Conservation (phyloP, 2,888 invertebrate genomes). For the Branchellion lobata region DNA sequence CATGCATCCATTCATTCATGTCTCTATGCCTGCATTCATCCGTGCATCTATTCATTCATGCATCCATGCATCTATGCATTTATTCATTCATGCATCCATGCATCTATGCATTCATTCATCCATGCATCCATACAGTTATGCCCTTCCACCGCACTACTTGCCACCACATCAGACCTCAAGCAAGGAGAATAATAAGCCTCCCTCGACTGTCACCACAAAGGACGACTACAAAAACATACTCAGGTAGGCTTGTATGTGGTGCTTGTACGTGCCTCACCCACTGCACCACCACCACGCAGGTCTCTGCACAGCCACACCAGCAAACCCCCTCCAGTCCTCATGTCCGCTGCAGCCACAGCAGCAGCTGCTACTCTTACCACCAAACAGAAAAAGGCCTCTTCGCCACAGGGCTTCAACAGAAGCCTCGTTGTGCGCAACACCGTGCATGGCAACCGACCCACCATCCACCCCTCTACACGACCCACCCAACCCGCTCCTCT, state of each 20-base stretch:
- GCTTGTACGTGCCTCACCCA: no score
- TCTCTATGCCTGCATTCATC: no score
- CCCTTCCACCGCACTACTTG: no score
- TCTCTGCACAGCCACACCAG: slow-evolving; percentile 1
- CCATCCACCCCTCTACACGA: slow-evolving; percentile 66
- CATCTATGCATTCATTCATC: no score
- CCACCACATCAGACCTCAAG: no score
- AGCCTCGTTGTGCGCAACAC: slow-evolving; percentile 93
- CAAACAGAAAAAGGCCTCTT: slow-evolving; percentile 9
- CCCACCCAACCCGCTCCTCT: slow-evolving; percentile 1
- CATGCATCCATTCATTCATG: no score
- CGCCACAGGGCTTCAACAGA: slow-evolving; percentile 73
- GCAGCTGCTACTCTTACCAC: background rate
- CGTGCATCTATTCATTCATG: no score
- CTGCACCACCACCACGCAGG: no score
- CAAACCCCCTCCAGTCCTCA: background rate
- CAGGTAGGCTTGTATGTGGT: background rate
- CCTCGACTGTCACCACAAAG: background rate
- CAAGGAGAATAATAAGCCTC: background rate
- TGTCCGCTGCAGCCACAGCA: background rate
- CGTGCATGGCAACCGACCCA: slow-evolving; percentile 83
- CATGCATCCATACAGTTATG: no score
- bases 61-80: no score
- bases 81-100: no score
- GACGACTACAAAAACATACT: slow-evolving; percentile 1